Conservation (phyloP, 2,888 invertebrate genomes). For the Acrobasis suavella region DNA sequence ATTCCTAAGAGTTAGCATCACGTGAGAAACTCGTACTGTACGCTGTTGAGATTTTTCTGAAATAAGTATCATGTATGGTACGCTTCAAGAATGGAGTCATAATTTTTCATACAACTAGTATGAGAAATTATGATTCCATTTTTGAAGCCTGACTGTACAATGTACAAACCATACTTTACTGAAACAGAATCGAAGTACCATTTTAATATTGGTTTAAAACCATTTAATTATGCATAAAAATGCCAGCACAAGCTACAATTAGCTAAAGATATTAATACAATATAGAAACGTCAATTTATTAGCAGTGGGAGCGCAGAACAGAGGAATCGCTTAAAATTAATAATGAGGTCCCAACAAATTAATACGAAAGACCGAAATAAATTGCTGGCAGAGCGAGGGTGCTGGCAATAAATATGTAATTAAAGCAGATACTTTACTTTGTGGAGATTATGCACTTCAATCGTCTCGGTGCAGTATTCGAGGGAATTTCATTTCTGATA, state of each 20-base stretch:
- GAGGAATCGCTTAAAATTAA: slow-evolving; percentile 7
- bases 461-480: not conserved
- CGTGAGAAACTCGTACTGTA: too few relatives aligned
- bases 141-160: too few relatives aligned
- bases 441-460: slow-evolving; percentile 19
- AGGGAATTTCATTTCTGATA: not conserved
- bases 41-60: too few relatives aligned
- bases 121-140: too few relatives aligned
- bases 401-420: slow-evolving; percentile 23
- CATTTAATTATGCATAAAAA: not conserved
- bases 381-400: not conserved
- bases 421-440: slow-evolving; percentile 17
- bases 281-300: slow-evolving; percentile 5
- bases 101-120: too few relatives aligned
- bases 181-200: too few relatives aligned
- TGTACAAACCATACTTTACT: too few relatives aligned
- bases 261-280: not conserved
- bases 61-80: too few relatives aligned
- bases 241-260: not conserved
- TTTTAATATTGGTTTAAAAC: not conserved
- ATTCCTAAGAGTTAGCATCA: too few relatives aligned
- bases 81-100: too few relatives aligned
- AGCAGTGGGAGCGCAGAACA: not conserved
- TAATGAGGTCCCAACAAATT: slow-evolving; percentile 13
- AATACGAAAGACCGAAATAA: slow-evolving; percentile 10